Evolutionary conservation across 2,797 vertebrate genomes (phyloP).

Genomic region (Oreortyx pictus): DNA sequence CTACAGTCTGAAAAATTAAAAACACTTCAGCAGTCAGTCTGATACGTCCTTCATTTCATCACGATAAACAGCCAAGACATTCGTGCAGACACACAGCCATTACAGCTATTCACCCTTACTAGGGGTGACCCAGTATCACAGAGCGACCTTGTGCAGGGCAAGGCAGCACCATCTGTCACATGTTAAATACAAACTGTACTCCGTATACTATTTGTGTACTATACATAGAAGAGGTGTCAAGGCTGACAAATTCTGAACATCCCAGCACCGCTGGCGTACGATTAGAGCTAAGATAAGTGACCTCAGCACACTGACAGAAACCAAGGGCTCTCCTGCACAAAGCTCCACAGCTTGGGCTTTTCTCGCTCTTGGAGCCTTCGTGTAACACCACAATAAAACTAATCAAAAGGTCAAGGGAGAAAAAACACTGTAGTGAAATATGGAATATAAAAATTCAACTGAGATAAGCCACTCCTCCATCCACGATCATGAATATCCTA

Average conservation of each 20-base stretch:
- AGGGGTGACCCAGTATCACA: not conserved
- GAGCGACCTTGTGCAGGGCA: not conserved
- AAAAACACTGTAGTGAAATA: not conserved
- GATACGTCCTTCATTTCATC: not conserved
- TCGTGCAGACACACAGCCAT: not conserved
- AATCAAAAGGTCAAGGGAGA: not conserved
- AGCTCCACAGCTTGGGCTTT: not conserved
- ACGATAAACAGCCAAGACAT: not conserved
- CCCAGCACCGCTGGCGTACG: not conserved
- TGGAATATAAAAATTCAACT: not conserved
- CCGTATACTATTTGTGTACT: not conserved
- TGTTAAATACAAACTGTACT: accelerated
- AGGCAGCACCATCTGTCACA: not conserved
- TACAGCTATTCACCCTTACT: not conserved
- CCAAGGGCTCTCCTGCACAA: not conserved
- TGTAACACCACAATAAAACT: not conserved
- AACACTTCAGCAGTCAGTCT: constrained; percentile 41
- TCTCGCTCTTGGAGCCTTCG: not conserved
- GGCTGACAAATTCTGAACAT: not conserved
- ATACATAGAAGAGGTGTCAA: not conserved
- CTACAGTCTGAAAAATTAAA: constrained; percentile 63
- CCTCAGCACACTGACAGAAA: not conserved
- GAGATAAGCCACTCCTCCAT: not conserved
- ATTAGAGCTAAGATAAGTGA: not conserved
- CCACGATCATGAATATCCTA: not conserved